Base-by-base conservation (phyloP, 92 coral and sea anemone genomes). In the Muricea muricata region DNA sequence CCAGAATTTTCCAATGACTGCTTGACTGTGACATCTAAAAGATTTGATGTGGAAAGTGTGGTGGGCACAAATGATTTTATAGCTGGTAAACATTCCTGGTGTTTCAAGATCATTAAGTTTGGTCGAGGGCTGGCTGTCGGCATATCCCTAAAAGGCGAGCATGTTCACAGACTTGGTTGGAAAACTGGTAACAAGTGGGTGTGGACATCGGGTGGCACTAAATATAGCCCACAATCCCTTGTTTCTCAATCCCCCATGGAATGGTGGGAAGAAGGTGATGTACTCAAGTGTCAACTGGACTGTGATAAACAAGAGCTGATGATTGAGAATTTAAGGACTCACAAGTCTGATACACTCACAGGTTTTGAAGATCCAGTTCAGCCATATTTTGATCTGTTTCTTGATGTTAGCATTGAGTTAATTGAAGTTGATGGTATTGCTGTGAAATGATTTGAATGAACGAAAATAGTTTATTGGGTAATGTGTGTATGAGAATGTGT, bases 161-260 rank as follows among this genome's bases (percentile, higher is more conserved):
- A 56, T 33, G 33, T 29, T 10, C 50, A 30, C 68, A 56, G 35
- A 6, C 83, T 56, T 4, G 83, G 83, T 34, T 78, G 83, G 83
- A 78, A 78, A 29, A 21, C 52, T 78, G 83, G 83, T 65, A 78
- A 78, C 71, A 78, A 78, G 34, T 78, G 83, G 83, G 83, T 78
- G 71, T 78, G 83, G 83, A 78, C 83, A 6, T 78, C 83, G 12
- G 83, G 83, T 6, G 71, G 83, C 39, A 78, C 83, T 28, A 78
- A 78, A 21, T 78, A 78, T 40, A 28, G 50, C 58, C 83, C 83
- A 31, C 71, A 78, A 66, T 78, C 71, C 29, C 71, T 78, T 34
- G 83, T 78, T 6, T 56, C 71, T 15, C 70, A 78, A 24, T 78
- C 83, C 33, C 71, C 83, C 34, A 20, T 78, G 71, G 83, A 58